phyloP scores from a whole-genome alignment of 2,113 vertebrate species.

The Crotalus tigris region DNA sequence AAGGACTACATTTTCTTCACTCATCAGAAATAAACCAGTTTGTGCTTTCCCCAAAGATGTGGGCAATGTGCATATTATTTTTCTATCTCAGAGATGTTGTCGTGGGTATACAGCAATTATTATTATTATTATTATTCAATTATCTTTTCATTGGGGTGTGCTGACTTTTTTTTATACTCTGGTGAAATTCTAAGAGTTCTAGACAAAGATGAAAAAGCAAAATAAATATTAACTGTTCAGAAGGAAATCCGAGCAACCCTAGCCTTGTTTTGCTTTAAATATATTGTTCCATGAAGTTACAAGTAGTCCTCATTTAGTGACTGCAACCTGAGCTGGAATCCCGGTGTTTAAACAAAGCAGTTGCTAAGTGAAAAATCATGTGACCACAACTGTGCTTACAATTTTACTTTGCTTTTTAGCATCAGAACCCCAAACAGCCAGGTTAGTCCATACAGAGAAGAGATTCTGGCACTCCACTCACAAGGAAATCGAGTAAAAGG shows the following conservation, averaged over 20 bases:
- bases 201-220: not conserved
- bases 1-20: not conserved
- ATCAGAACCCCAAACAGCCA: not conserved
- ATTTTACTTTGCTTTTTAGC: not conserved
- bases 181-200: not conserved
- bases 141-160: not conserved
- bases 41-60: not conserved
- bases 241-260: not conserved
- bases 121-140: too few relatives aligned
- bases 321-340: not conserved
- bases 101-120: not conserved
- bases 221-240: not conserved
- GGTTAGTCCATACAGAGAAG: not conserved
- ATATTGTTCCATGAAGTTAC: not conserved
- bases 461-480: not conserved
- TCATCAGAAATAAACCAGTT: not conserved
- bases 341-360: not conserved
- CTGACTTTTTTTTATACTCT: not conserved
- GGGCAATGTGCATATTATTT: accelerated
- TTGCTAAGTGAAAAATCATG: not conserved
- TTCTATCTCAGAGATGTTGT: not conserved
- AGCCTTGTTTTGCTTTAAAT: not conserved
- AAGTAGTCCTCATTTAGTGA: not conserved
- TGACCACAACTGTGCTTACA: not conserved
- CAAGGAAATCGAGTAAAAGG: not conserved